Percentiles rank a stretch among this genome's conserved stretches.
phyloP scores from a whole-genome alignment of 2,888 invertebrate species.

The Eristalis arbustorum region DNA sequence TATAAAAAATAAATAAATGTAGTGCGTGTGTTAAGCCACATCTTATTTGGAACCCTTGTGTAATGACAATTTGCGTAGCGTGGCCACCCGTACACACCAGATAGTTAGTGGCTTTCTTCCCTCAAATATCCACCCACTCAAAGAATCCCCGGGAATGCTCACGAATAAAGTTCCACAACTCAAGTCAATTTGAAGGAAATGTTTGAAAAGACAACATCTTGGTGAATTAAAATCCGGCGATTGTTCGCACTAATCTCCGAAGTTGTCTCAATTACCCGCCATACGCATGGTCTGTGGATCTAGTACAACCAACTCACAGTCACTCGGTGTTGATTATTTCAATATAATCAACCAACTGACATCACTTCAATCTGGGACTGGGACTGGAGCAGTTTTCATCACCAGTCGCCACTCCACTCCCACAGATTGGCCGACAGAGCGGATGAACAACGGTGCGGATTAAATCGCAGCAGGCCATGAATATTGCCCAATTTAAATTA shows the following conservation, averaged over 20 bases:
- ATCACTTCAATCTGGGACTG: constrained; percentile 19
- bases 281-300: background rate
- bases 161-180: background rate
- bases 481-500: constrained; percentile 60
- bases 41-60: no score
- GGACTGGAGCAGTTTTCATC: background rate
- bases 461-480: constrained; percentile 24
- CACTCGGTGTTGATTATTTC: constrained; percentile 13
- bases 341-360: constrained; percentile 39
- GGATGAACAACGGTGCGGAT: constrained; percentile 22
- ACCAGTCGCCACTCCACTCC: background rate
- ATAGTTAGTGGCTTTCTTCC: background rate
- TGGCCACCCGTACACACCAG: no score
- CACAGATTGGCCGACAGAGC: background rate
- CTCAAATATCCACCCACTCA: background rate
- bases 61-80: no score
- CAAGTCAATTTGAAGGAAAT: background rate
- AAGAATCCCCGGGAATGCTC: background rate
- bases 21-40: no score
- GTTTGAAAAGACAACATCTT: background rate
- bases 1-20: no score
- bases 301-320: background rate
- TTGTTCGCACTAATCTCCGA: background rate
- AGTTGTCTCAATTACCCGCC: constrained; percentile 3
- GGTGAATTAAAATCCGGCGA: background rate